Conservation (phyloP, 2,113 vertebrate genomes). For the human region GRCh38 chr6:152113001-152113500, state of each 20-base stretch:
- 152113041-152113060: neutral
- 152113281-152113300: neutral
- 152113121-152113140: accelerated
- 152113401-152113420: neutral
- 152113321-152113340: no score
- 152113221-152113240: neutral
- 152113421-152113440: accelerated
- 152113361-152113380: accelerated
- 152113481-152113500: neutral
- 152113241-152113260: neutral
- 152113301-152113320: no score
- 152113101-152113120: neutral
- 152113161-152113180: neutral
- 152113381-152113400: no score
- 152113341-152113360: neutral
- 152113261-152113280: neutral
- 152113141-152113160: no score
- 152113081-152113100: accelerated
- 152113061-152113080: no score
- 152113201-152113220: neutral
- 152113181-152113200: neutral
- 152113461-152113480: neutral
- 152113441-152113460: neutral
- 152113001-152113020: neutral
- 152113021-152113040: accelerated